phyloP scores from a whole-genome alignment of 2,113 vertebrate genomes.

The Hydropotes inermis region DNA sequence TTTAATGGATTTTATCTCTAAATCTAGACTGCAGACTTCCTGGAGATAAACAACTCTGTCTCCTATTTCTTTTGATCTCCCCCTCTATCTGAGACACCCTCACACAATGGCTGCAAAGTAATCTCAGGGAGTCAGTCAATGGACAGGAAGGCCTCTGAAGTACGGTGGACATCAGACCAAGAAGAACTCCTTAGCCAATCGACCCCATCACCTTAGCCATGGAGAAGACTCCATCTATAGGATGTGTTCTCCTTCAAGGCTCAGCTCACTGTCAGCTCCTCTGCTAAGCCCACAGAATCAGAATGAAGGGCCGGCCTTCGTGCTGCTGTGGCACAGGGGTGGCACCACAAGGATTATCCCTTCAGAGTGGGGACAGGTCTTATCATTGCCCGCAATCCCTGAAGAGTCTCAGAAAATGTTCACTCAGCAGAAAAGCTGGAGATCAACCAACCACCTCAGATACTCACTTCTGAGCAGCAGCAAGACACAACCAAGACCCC shows the following conservation, averaged over 20 bases:
- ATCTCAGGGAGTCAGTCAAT: neutral
- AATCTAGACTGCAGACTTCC: neutral
- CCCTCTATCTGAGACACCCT: neutral
- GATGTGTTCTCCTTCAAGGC: neutral
- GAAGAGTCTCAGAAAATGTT: neutral
- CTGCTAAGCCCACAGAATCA: neutral
- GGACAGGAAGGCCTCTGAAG: neutral
- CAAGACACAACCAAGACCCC: neutral
- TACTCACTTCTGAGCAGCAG: neutral
- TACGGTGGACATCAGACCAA: neutral
- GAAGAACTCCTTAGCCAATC: neutral
- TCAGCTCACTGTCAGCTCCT: neutral
- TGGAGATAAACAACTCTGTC: neutral
- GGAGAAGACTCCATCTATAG: neutral
- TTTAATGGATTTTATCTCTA: neutral
- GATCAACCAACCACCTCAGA: neutral
- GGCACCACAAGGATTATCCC: rapidly evolving
- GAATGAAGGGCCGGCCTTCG: neutral
- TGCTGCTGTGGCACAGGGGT: neutral
- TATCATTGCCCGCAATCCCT: neutral
- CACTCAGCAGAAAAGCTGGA: neutral
- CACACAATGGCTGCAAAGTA: neutral
- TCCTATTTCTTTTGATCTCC: neutral
- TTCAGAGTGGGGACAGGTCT: neutral
- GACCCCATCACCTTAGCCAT: neutral